Evolutionary conservation across 2,888 invertebrate genomes (phyloP), one percentile per base, ranked within the genome.

Genomic region (Platypus cylindrus): DNA sequence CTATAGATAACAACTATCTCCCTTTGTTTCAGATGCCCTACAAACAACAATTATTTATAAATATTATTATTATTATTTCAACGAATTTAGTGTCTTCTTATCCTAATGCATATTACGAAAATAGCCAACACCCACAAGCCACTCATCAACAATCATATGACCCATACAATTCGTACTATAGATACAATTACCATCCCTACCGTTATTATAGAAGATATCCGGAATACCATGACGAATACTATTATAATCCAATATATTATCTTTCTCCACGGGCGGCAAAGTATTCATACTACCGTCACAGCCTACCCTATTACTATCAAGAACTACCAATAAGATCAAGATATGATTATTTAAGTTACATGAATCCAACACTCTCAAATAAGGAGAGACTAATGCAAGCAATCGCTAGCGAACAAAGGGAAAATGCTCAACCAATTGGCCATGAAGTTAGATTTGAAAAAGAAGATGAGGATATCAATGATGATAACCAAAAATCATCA

Each of bases 401-500:
- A 51, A 71, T 71, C 43, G 73, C 75, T 51, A 61, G 73, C 32
- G 66, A 74, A 49, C 58, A 64, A 38, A 50, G 64, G 8, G 64
- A 63, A 38, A 68, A 71, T 24, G 64, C 71, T 9, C 62, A 74
- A 20, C 74, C 75, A 1, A 71, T 75, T 16, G 75, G 74, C n/a
- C 75, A 75, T 50, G 75, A 76, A 53, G 72, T 72, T 11, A 71
- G 73, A 65, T 76, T 70, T 45, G 74, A 75, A 53, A 70, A 66
- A 43, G 71, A 71, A 41, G 39, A 35, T 11, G 51, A 49, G 18
- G 53, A 53, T n/a, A 48, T 46, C 9, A 53, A 48, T 34, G 48
- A 60, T 11, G 64, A 63, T 20, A n/a, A n/a, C n/a, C n/a, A n/a
- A n/a, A n/a, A n/a, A n/a, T n/a, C n/a, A n/a, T n/a, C n/a, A n/a